Evolutionary conservation across 2,797 vertebrate genomes (phyloP).

Genomic region (Etheostoma nigrum): DNA sequence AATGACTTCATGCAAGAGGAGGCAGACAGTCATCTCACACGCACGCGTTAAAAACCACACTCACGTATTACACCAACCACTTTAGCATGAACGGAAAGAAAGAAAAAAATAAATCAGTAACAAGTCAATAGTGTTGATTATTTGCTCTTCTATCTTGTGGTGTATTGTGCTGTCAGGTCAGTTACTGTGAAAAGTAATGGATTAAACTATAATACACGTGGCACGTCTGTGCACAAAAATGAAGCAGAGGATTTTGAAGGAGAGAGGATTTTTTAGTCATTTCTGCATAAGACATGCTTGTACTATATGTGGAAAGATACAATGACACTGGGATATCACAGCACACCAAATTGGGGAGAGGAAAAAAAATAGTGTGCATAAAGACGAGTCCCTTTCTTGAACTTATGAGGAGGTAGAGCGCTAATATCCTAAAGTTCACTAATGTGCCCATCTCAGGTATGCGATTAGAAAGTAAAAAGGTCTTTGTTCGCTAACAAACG

Average conservation of each 20-base stretch:
- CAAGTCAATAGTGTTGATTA: conserved; percentile 74
- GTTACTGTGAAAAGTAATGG: conserved; percentile 51
- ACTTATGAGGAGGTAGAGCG: conserved; percentile 80
- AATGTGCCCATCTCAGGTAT: conserved; percentile 56
- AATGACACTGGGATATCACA: conserved; percentile 68
- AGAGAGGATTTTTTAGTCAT: conserved; percentile 50
- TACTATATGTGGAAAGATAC: conserved; percentile 66
- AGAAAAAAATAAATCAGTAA: conserved; percentile 59
- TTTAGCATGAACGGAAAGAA: conserved; percentile 55
- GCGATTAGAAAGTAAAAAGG: conserved; percentile 47
- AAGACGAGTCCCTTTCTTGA: conserved; percentile 81
- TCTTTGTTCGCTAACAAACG: conserved; percentile 61
- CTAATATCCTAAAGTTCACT: conserved; percentile 70
- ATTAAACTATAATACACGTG: conserved; percentile 73
- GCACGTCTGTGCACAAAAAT: conserved; percentile 64
- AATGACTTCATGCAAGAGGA: conserved; percentile 77
- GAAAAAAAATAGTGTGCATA: conserved; percentile 71
- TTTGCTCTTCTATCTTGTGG: conserved; percentile 70
- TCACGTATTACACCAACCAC: conserved; percentile 59
- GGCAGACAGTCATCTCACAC: conserved; percentile 63
- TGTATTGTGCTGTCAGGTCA: conserved; percentile 75
- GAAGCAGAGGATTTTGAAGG: conserved; percentile 62
- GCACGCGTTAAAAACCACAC: conserved; percentile 56
- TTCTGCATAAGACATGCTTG: conserved; percentile 73
- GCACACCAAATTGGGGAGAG: conserved; percentile 49